A percentile compares a stretch with the other conserved stretches of the same genome.
Evolutionary conservation across 2,113 vertebrate species (phyloP).

Genomic region (Phoenicopterus ruber): DNA sequence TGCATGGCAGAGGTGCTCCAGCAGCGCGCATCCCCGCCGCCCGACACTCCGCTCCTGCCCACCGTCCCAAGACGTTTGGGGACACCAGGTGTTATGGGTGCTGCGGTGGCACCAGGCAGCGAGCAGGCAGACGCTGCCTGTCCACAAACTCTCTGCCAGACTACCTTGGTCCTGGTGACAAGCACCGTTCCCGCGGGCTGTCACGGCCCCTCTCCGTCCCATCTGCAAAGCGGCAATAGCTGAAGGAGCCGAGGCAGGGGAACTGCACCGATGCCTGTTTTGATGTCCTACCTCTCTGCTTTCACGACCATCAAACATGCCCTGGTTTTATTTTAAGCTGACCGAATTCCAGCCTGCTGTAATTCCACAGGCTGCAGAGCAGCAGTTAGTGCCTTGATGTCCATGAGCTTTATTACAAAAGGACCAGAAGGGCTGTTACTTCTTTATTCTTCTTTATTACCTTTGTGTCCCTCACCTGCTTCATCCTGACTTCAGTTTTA

Average conservation of each 20-base stretch:
- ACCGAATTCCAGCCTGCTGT: neutral
- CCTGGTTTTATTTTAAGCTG: conserved; percentile 16
- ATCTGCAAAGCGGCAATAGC: neutral
- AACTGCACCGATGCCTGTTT: neutral
- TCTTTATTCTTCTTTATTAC: neutral
- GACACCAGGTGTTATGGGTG: neutral
- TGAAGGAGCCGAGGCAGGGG: neutral
- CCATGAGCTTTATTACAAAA: neutral
- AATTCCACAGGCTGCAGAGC: neutral
- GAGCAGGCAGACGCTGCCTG: neutral
- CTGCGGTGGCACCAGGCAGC: neutral
- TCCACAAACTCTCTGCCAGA: neutral
- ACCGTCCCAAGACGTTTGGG: neutral
- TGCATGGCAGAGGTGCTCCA: neutral
- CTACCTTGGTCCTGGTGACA: neutral
- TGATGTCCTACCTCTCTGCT: neutral
- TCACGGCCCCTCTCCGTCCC: neutral
- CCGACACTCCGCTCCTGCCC: neutral
- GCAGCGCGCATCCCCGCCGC: neutral
- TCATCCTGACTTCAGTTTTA: neutral
- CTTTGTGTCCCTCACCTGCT: neutral
- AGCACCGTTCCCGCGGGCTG: neutral
- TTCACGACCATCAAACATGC: neutral
- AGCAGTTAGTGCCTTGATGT: neutral
- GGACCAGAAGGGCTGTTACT: neutral